phyloP scores from a whole-genome alignment of 2,113 vertebrate species.

The Theristicus caerulescens region DNA sequence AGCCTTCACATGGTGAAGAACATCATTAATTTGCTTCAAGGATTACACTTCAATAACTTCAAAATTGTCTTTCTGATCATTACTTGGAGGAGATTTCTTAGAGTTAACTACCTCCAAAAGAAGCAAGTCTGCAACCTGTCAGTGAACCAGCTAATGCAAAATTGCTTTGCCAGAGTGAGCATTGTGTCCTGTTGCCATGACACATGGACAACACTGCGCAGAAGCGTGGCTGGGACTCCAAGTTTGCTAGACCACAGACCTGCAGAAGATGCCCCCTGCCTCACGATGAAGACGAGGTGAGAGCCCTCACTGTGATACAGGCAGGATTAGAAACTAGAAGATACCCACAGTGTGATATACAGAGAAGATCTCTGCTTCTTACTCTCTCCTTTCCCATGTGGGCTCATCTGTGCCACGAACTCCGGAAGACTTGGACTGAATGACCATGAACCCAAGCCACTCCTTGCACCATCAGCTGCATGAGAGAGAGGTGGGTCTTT shows the following conservation, averaged over 20 bases:
- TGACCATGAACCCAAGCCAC: neutral
- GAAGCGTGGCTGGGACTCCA: neutral
- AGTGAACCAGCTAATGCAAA: neutral
- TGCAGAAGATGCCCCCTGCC: neutral
- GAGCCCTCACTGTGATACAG: neutral
- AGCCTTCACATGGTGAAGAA: neutral
- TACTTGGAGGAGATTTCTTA: neutral
- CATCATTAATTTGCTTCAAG: neutral
- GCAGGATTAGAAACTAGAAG: neutral
- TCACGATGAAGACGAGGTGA: neutral
- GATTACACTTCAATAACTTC: neutral
- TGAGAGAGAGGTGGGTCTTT: neutral
- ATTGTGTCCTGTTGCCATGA: neutral
- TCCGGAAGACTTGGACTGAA: neutral
- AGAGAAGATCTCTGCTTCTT: neutral
- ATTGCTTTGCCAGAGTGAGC: neutral
- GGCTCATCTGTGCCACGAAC: neutral
- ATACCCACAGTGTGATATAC: neutral
- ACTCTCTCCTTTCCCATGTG: neutral
- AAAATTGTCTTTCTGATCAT: neutral
- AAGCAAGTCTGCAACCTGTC: neutral
- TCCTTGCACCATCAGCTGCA: neutral
- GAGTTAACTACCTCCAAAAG: neutral
- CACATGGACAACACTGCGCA: accelerated
- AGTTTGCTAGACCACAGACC: neutral